Base-by-base conservation (phyloP, 92 coral and sea anemone genomes). In the Zoanthus sociatus region DNA sequence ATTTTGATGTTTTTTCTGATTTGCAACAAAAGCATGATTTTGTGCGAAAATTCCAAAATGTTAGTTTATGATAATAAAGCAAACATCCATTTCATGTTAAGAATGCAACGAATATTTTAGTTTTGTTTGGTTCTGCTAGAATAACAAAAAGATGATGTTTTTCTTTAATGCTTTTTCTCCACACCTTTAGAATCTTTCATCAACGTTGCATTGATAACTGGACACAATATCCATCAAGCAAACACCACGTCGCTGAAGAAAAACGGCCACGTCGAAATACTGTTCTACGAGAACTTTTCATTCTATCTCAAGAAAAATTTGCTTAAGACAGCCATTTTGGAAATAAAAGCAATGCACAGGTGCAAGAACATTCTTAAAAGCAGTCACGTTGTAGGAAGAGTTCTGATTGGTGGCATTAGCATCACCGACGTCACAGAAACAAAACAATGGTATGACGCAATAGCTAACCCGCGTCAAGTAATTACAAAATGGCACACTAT, bases 281-380 rank as follows among this genome's bases (percentile, higher is more conserved):
- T 95, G 9, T 97, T 93, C 58, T 97, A 97, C 90, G 99, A 97
- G 84, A 95, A 92, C 56, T 94, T 82, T 68, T 92, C 99, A 7
- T 95, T 97, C 51, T 93, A 93, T 77, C 88, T 93, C 53, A 83
- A 87, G 45, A 92, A 93, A 32, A 77, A 79, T 5, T 71, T 72
- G 46, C 63, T 92, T 0, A 78, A 88, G 51, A 88, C 79, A 9
- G 69, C 92, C 17, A 79, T 91, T 30, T 76, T 97, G 60, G 90
- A 89, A 47, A 83, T 95, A 48, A 93, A 93, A 33, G 99, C 99
- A 2, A 91, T 92, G 76, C 99, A 97, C 90, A 90, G 95, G 86
- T 90, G 94, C 77, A 93, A 95, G 84, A 88, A 91, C 72, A 87
- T 97, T 73, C 73, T 95, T 32, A 94, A 92, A 71, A 87, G 92